Conservation (phyloP, 2,113 vertebrate species). For the Plotosus lineatus region DNA sequence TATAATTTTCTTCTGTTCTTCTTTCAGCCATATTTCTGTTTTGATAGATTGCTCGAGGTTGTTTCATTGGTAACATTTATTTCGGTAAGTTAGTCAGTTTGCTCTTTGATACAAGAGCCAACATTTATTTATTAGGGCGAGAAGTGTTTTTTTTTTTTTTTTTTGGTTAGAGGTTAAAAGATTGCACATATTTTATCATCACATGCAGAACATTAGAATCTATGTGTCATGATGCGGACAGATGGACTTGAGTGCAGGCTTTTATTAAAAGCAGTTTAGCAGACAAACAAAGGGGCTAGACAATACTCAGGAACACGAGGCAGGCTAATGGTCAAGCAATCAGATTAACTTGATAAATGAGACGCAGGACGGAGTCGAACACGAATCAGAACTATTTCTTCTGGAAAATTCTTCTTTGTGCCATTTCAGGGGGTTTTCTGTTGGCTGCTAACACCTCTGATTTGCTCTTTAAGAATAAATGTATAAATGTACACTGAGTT, state of each 20-base stretch:
- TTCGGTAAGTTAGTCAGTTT: neutral
- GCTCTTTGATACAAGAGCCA: neutral
- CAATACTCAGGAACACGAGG: neutral
- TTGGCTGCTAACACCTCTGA: too few species aligned
- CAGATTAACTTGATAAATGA: neutral
- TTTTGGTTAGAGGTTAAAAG: neutral
- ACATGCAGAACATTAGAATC: neutral
- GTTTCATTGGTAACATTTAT: neutral
- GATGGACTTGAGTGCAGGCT: neutral
- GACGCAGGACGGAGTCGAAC: neutral
- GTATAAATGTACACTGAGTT: neutral
- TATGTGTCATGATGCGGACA: neutral
- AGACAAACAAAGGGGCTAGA: neutral
- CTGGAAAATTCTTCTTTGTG: neutral
- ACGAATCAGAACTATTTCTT: neutral
- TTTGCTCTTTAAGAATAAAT: neutral
- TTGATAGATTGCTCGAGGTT: neutral
- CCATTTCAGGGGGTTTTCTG: neutral
- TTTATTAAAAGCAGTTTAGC: neutral
- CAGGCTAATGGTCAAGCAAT: conserved; percentile 7
- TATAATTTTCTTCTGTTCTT: neutral
- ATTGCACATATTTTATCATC: neutral
- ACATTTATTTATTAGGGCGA: neutral
- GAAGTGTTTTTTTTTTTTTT: neutral
- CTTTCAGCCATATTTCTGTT: neutral